phyloP scores from a whole-genome alignment of 2,113 vertebrate species.

The Okapia johnstoni region DNA sequence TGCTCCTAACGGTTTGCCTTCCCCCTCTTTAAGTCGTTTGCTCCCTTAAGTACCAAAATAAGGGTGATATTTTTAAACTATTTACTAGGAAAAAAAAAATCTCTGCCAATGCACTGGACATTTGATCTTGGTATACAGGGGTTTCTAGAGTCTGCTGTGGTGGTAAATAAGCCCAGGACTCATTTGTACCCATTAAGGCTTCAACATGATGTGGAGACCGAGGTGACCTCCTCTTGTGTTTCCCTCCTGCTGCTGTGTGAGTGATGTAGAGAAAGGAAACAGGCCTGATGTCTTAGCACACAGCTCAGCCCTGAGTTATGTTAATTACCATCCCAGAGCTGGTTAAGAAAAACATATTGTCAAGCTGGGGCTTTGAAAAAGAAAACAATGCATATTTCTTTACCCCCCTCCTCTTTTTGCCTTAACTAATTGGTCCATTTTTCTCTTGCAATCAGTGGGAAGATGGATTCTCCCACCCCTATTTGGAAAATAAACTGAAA shows the following conservation, averaged over 20 bases:
- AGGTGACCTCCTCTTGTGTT: background rate
- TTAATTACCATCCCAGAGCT: conserved; percentile 56
- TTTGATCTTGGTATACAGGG: background rate
- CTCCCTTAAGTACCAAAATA: background rate
- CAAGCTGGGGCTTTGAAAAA: conserved; percentile 48
- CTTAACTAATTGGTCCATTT: conserved; percentile 58
- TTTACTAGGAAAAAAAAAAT: background rate
- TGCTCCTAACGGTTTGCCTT: background rate
- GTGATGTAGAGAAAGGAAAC: background rate
- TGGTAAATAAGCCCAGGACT: background rate
- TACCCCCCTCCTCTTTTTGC: background rate
- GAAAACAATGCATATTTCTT: conserved; percentile 23
- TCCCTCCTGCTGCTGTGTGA: background rate
- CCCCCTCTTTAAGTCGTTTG: background rate
- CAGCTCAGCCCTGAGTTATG: conserved; percentile 49
- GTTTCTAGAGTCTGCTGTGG: background rate
- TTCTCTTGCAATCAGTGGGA: conserved; percentile 15
- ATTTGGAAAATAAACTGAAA: conserved; percentile 35
- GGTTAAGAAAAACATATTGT: conserved; percentile 43
- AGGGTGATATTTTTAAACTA: background rate
- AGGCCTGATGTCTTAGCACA: background rate
- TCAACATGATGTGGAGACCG: background rate
- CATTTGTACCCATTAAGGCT: background rate
- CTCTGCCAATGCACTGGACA: background rate
- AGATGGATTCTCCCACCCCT: background rate